Conservation (phyloP, 2,113 vertebrate species). For the Neolamprologus hecqui region DNA sequence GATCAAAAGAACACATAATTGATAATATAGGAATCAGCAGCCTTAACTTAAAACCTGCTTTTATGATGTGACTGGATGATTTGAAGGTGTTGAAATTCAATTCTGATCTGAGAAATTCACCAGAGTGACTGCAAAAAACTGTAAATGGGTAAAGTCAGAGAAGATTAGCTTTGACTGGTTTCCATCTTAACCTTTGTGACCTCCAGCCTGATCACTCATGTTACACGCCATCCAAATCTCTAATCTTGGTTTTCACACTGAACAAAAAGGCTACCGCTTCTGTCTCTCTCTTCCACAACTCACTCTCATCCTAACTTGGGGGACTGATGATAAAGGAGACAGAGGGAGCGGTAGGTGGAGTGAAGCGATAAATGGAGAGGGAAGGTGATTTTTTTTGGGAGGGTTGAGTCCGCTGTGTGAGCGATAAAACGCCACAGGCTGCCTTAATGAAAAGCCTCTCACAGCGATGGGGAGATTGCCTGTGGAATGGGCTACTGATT, state of each 20-base stretch:
- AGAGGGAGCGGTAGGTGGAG: background rate
- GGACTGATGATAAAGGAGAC: slow-evolving; percentile 31
- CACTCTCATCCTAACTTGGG: background rate
- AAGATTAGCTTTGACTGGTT: slow-evolving; percentile 25
- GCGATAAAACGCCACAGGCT: slow-evolving; percentile 45
- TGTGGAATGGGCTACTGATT: slow-evolving; percentile 56
- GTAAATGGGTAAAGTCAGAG: background rate
- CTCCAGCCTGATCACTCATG: slow-evolving; percentile 22
- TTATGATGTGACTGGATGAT: background rate
- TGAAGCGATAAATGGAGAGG: background rate
- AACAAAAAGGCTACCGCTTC: slow-evolving; percentile 15
- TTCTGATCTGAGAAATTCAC: background rate
- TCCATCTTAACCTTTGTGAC: slow-evolving; percentile 24
- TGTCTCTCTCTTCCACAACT: background rate
- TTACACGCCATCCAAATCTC: slow-evolving; percentile 20
- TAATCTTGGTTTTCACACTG: slow-evolving; percentile 47
- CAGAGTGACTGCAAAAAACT: background rate
- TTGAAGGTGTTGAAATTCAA: background rate
- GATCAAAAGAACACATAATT: background rate
- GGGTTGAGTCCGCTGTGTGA: slow-evolving; percentile 19
- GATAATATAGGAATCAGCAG: background rate
- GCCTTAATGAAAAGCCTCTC: slow-evolving; percentile 67
- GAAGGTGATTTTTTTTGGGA: background rate
- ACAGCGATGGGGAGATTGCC: slow-evolving; percentile 57
- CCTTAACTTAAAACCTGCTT: background rate